Evolutionary conservation across 2,113 vertebrate genomes (phyloP).

Genomic region (Ceyx margarethae): DNA sequence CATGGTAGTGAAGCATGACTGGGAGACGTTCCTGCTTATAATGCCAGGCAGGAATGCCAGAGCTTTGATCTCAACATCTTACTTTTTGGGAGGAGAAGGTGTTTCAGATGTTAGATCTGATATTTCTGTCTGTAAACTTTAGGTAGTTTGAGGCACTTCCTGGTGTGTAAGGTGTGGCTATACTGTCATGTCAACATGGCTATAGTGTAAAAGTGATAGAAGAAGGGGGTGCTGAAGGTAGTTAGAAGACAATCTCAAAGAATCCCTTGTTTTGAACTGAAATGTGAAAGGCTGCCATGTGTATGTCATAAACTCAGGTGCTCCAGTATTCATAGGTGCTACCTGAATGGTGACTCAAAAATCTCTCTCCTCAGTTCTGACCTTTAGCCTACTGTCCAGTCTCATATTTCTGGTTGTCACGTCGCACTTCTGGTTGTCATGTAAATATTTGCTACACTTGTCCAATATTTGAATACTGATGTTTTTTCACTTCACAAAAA

Average conservation of each 20-base stretch:
- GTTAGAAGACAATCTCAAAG: neutral
- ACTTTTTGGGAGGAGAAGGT: neutral
- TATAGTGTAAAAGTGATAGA: neutral
- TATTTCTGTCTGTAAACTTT: neutral
- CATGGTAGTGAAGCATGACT: rapidly evolving
- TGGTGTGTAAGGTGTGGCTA: neutral
- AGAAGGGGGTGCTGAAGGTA: neutral
- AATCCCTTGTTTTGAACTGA: neutral
- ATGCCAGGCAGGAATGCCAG: neutral
- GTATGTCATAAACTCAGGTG: neutral
- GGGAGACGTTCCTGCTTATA: neutral
- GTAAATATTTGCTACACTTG: neutral
- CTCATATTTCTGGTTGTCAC: neutral
- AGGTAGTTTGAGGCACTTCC: neutral
- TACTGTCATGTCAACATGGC: neutral
- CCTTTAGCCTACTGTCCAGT: neutral
- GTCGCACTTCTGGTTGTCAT: neutral
- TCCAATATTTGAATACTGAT: neutral
- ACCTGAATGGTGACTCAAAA: conserved; percentile 3
- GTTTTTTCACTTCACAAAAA: neutral
- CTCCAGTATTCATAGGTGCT: neutral
- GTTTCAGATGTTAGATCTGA: neutral
- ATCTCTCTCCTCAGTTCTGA: neutral
- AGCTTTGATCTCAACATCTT: neutral
- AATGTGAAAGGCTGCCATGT: neutral